Percentiles rank a stretch among this genome's conserved stretches.
These are phyloP conservation scores for Drosophila baimaii DNA, from an alignment of 1,140 invertebrate species.

Conservation along the genomic window DNA sequence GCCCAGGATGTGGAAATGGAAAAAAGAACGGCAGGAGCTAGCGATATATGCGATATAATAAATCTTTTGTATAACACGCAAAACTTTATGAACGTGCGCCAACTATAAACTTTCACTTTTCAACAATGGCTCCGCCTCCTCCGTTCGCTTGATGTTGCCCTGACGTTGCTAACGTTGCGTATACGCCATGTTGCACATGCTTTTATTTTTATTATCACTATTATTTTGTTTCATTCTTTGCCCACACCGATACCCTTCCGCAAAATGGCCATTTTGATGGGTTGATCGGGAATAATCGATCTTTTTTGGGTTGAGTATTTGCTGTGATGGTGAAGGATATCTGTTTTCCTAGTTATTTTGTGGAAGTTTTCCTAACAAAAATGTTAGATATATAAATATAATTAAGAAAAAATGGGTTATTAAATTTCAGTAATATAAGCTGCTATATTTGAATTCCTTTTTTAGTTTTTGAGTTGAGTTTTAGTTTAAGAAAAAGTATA, in stretches of 20 bases:
- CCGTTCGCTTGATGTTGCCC: conserved; percentile 40
- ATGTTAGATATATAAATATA: too few relatives aligned
- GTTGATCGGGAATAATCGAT: conserved; percentile 15
- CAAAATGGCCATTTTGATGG: conserved; percentile 6
- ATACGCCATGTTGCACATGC: conserved; percentile 66
- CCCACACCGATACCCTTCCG: neutral
- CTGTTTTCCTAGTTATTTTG: too few relatives aligned
- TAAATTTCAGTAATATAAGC: too few relatives aligned
- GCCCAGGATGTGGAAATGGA: conserved; percentile 45
- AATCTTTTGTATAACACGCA: conserved; percentile 79
- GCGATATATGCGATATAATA: conserved; percentile 78
- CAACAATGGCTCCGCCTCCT: conserved; percentile 41
- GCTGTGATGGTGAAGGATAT: neutral
- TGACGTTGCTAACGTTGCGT: conserved; percentile 48
- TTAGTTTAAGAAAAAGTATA: too few relatives aligned
- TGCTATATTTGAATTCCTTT: too few relatives aligned
- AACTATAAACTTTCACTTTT: conserved; percentile 80
- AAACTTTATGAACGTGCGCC: conserved; percentile 78
- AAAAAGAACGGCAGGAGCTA: conserved; percentile 60
- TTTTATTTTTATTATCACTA: conserved; percentile 68
- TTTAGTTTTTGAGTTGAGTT: too few relatives aligned
- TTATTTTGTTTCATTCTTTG: conserved; percentile 53
- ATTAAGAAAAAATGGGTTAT: too few relatives aligned
- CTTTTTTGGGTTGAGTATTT: neutral
- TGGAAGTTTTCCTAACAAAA: too few relatives aligned